Conservation (phyloP, 2,113 vertebrate species). For the Zosterops borbonicus region DNA sequence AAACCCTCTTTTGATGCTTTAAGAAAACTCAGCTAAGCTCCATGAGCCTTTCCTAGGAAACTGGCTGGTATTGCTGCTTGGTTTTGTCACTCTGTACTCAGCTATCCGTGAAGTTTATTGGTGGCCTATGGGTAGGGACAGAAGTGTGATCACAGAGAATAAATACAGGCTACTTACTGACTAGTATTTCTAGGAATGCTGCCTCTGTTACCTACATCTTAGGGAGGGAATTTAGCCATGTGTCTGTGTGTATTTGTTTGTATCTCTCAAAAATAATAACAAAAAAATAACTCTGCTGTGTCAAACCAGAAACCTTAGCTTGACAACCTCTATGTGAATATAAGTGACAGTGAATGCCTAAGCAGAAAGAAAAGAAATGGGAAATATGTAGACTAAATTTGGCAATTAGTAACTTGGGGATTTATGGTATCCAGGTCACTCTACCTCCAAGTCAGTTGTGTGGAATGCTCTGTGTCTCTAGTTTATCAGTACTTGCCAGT, state of each 20-base stretch:
- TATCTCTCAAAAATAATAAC: not conserved
- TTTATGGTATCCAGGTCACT: not conserved
- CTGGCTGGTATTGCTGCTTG: not conserved
- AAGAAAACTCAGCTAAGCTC: not conserved
- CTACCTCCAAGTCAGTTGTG: not conserved
- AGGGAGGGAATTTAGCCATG: not conserved
- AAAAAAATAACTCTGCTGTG: not conserved
- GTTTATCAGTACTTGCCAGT: slow-evolving; percentile 17
- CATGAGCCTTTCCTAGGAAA: not conserved
- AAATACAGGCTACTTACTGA: not conserved
- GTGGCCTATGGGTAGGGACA: not conserved
- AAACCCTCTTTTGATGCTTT: not conserved
- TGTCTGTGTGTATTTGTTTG: not conserved
- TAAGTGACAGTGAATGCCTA: not conserved
- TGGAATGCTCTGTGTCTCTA: not conserved
- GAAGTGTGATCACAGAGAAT: not conserved
- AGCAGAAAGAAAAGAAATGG: not conserved
- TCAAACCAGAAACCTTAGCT: not conserved
- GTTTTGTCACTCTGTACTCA: not conserved
- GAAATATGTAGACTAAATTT: not conserved
- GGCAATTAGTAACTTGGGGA: not conserved
- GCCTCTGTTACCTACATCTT: not conserved
- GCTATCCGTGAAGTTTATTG: not conserved
- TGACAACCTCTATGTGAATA: not conserved
- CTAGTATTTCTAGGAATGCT: slow-evolving; percentile 1